These are phyloP conservation scores for Chalcis sispes DNA, from an alignment of 2,888 invertebrate genomes.

Conservation along the genomic window DNA sequence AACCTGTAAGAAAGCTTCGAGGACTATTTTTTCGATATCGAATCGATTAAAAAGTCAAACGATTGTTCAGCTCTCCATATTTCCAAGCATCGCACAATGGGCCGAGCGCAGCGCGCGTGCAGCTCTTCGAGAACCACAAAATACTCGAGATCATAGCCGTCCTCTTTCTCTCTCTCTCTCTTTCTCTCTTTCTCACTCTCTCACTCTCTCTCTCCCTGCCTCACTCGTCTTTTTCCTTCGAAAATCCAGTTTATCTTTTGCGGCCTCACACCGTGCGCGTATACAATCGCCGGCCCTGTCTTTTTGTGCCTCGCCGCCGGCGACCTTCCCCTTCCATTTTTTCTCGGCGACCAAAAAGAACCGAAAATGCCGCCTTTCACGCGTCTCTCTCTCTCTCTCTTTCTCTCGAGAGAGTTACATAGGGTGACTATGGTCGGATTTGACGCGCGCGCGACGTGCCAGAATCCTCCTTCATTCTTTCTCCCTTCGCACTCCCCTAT, in stretches of 20 bases:
- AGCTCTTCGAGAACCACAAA: no score
- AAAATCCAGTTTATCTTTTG: conserved; percentile 49
- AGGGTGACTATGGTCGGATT: conserved; percentile 15
- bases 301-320: background rate
- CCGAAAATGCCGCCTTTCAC: background rate
- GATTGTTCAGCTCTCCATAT: no score
- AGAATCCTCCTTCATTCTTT: conserved; percentile 16
- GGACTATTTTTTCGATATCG: no score
- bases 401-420: conserved; percentile 30
- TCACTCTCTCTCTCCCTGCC: conserved; percentile 6
- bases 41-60: no score
- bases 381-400: conserved; percentile 1
- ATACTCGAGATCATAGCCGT: no score
- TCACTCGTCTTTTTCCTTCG: conserved; percentile 24
- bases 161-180: no score
- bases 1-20: no score
- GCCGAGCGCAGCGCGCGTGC: no score
- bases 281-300: conserved; percentile 1
- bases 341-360: no score
- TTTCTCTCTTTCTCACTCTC: no score
- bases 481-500: conserved; percentile 4
- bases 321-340: no score
- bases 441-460: conserved; percentile 35
- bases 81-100: no score
- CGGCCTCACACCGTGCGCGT: background rate